A percentile compares a stretch with the other conserved stretches of the same genome.
Conservation (phyloP, 2,888 invertebrate genomes). For the Platycnemis pennipes region DNA sequence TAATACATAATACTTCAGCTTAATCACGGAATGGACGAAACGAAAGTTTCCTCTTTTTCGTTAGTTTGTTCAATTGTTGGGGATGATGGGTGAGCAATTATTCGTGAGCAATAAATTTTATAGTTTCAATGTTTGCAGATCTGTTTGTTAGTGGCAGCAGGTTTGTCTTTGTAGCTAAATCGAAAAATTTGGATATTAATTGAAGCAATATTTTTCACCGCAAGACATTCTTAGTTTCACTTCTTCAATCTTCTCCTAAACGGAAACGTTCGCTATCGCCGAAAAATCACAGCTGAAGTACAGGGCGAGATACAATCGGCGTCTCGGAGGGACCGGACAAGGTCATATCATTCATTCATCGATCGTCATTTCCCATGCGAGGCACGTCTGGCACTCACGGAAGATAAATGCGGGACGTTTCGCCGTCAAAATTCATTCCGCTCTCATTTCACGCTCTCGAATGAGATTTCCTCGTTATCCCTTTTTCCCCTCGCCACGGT, state of each 20-base stretch:
- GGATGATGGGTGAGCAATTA: too few species aligned
- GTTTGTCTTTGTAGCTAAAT: too few species aligned
- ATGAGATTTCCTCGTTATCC: slow-evolving; percentile 37
- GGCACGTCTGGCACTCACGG: slow-evolving; percentile 10
- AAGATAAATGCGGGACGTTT: slow-evolving; percentile 54
- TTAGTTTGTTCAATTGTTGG: too few species aligned
- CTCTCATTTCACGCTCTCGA: slow-evolving; percentile 58
- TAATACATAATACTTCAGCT: too few species aligned
- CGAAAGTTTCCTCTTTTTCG: too few species aligned
- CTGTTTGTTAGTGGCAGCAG: too few species aligned
- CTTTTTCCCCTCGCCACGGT: slow-evolving; percentile 9
- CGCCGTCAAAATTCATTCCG: slow-evolving; percentile 63
- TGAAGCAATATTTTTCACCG: background rate
- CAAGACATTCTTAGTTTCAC: background rate
- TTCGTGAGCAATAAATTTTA: too few species aligned
- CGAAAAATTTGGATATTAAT: too few species aligned
- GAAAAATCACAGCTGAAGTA: background rate
- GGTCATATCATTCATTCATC: slow-evolving; percentile 23
- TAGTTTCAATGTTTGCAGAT: too few species aligned
- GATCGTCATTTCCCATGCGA: slow-evolving; percentile 22
- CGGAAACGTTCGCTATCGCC: background rate
- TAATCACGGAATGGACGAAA: too few species aligned
- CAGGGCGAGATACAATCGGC: slow-evolving; percentile 40
- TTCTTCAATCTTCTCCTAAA: background rate
- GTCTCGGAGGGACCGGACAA: background rate